These are phyloP conservation scores for Riparia riparia DNA, from an alignment of 2,113 vertebrate genomes.

Conservation along the genomic window DNA sequence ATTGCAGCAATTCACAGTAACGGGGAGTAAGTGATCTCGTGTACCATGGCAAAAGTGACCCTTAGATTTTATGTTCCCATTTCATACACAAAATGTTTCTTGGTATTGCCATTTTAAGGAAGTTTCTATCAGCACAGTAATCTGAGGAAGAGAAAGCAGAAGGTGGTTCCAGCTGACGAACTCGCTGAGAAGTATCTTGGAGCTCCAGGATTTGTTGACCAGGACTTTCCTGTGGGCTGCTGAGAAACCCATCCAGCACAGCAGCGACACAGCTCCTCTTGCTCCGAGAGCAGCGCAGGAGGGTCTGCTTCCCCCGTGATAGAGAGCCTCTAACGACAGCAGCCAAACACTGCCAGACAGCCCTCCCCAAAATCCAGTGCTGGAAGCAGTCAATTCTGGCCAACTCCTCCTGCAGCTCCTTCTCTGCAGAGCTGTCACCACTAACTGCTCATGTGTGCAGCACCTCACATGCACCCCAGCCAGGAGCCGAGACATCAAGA, in stretches of 20 bases:
- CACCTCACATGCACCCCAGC: neutral
- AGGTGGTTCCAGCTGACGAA: neutral
- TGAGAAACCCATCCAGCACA: neutral
- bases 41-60: neutral
- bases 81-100: neutral
- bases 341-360: neutral
- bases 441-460: neutral
- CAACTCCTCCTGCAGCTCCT: neutral
- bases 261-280: fast-evolving
- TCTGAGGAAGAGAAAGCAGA: slow-evolving; percentile 14
- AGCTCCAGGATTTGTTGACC: neutral
- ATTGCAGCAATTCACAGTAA: neutral
- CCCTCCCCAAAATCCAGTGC: fast-evolving
- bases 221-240: neutral
- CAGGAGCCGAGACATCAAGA: fast-evolving
- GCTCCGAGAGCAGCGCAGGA: fast-evolving
- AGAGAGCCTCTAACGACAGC: neutral
- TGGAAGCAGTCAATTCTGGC: neutral
- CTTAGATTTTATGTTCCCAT: neutral
- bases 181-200: neutral
- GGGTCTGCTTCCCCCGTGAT: neutral
- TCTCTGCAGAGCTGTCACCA: neutral
- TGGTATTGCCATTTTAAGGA: neutral
- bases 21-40: neutral
- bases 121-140: neutral